These are phyloP conservation scores for Burhinus bistriatus DNA, from an alignment of 2,113 vertebrate genomes.

Conservation along the genomic window DNA sequence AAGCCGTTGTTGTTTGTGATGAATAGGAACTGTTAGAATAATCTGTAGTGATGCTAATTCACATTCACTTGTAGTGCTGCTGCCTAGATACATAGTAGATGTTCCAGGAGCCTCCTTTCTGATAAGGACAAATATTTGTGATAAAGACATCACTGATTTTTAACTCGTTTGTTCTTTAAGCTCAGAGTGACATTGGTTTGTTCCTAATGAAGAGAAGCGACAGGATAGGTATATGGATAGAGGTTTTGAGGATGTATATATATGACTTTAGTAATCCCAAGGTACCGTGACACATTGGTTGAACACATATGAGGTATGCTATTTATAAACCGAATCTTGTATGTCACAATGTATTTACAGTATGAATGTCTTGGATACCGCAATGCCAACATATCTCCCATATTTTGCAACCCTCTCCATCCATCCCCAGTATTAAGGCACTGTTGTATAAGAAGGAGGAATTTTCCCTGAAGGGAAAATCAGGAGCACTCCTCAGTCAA, in stretches of 20 bases:
- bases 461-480: neutral
- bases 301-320: neutral
- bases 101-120: constrained; percentile 6
- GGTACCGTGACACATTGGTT: neutral
- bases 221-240: neutral
- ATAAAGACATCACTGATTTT: neutral
- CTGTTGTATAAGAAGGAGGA: neutral
- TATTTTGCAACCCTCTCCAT: neutral
- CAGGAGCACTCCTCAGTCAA: neutral
- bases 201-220: neutral
- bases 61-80: constrained; percentile 1
- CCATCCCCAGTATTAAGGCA: neutral
- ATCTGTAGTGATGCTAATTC: constrained; percentile 29
- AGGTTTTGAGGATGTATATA: neutral
- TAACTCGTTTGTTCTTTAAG: neutral
- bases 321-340: neutral
- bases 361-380: neutral
- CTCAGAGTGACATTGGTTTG: neutral
- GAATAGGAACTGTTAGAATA: constrained; percentile 24
- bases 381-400: neutral
- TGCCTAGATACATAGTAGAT: constrained; percentile 36
- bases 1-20: constrained; percentile 22
- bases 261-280: neutral
- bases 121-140: neutral
- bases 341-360: neutral